Base-by-base conservation (phyloP, 2,113 vertebrate species). In the Camelus bactrianus region DNA sequence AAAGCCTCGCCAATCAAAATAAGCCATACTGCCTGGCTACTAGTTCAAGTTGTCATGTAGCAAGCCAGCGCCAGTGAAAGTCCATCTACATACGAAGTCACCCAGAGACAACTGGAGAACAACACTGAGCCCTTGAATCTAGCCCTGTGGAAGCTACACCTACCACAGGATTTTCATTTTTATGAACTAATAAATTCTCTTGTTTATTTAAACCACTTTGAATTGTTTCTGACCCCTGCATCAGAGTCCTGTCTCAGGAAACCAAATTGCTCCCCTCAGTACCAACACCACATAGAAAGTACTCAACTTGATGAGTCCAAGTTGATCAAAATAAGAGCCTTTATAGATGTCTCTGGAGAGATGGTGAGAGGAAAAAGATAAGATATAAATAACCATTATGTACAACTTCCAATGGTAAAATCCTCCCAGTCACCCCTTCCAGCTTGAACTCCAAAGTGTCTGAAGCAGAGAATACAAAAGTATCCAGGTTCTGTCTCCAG, bases 371-470 rank as follows among this genome's bases (percentile, higher is more conserved):
- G 22, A 60, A 48, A 76, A 75, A 77, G 56, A 42, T 3, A 35
- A 7, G 60, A 82, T 79, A 95, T 97, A 97, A 97, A 97, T 98
- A 97, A 88, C 24, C 60, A 89, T 26, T 91, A 95, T 97, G 79
- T 97, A 96, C 95, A 97, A 77, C 38, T 64, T 87, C 60, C 72
- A 83, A 7, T 4, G n/a, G 35, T 50, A 56, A 86, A 84, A 56
- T 50, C n/a, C 95, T 96, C 70, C 52, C 26, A 30, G 30, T 12
- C 56, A 77, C 62, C 64, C 72, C 32, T 82, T 48, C 93, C 90
- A 62, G 50, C 46, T 48, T 48, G 73, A 91, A 73, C 38, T 86
- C 89, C 70, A 22, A 52, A 32, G 56, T 56, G 38, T 76, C 28
- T 48, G 32, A 62, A n/a, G 52, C 52, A 58, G 84, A 73, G 15